Percentiles rank a stretch among this genome's conserved stretches.
Evolutionary conservation across 2,113 vertebrate genomes (phyloP).

Genomic region (Phylloscopus trochilus): DNA sequence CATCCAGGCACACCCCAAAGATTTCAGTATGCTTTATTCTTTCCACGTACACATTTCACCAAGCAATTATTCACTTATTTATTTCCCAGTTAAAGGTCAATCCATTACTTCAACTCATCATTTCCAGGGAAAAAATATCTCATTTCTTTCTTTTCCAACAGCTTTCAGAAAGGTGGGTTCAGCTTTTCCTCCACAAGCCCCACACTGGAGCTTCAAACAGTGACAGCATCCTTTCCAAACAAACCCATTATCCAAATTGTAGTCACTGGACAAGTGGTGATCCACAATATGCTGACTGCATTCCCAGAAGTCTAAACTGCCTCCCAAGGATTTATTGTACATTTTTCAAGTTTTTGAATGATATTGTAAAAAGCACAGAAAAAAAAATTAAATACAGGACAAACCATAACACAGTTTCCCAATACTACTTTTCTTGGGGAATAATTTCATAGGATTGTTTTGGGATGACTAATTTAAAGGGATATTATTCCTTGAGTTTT

Average conservation of each 20-base stretch:
- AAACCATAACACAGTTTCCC: background rate
- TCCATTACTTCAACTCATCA: background rate
- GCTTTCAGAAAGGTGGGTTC: background rate
- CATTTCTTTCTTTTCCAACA: background rate
- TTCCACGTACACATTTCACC: background rate
- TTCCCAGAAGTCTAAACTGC: background rate
- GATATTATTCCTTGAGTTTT: background rate
- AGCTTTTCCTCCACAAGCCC: background rate
- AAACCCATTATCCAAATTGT: background rate
- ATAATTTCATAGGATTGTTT: background rate
- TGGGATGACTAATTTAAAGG: background rate
- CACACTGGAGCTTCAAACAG: background rate
- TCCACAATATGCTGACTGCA: background rate
- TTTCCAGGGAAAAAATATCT: background rate
- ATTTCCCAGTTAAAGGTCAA: slow-evolving; percentile 14
- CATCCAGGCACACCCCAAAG: background rate
- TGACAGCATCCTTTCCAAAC: background rate
- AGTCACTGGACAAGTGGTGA: background rate
- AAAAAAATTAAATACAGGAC: background rate
- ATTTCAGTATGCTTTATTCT: background rate
- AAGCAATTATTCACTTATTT: slow-evolving; percentile 30
- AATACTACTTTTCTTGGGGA: background rate
- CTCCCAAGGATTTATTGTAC: background rate
- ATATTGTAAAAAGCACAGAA: background rate
- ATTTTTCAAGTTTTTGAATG: background rate